Conservation (phyloP, 1,140 invertebrate genomes). For the Eupristina koningsbergeri region DNA sequence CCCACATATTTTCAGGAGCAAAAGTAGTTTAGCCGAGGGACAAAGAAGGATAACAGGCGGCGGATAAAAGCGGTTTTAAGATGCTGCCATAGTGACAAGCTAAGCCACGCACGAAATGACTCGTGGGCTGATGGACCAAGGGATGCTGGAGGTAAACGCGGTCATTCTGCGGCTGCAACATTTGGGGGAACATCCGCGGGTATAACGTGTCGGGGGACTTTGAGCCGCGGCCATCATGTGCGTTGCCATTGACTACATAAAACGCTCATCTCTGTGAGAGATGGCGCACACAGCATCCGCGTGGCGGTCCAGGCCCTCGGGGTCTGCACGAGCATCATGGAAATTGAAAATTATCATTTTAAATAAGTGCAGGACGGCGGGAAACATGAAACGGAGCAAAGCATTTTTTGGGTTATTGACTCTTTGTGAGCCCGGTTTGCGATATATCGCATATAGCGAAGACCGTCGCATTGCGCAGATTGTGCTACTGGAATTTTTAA, state of each 20-base stretch:
- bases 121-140: background rate
- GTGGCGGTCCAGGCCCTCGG: background rate
- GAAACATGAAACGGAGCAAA: background rate
- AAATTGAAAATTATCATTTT: conserved; percentile 49
- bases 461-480: conserved; percentile 3
- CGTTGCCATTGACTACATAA: conserved; percentile 38
- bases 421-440: background rate
- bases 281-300: background rate
- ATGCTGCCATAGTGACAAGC: background rate
- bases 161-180: conserved; percentile 38
- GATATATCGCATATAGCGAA: background rate
- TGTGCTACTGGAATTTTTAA: conserved; percentile 30
- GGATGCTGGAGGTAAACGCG: conserved; percentile 8
- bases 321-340: background rate
- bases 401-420: conserved; percentile 8
- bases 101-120: background rate
- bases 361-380: conserved; percentile 16
- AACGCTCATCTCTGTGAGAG: too few species aligned
- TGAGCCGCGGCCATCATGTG: conserved; percentile 37
- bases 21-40: background rate
- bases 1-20: background rate
- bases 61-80: background rate
- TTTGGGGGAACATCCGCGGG: conserved; percentile 32
- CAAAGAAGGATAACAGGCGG: background rate
- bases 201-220: conserved; percentile 33